Conservation (phyloP, 92 coral and sea anemone genomes). For the Galaxea fascicularis region DNA sequence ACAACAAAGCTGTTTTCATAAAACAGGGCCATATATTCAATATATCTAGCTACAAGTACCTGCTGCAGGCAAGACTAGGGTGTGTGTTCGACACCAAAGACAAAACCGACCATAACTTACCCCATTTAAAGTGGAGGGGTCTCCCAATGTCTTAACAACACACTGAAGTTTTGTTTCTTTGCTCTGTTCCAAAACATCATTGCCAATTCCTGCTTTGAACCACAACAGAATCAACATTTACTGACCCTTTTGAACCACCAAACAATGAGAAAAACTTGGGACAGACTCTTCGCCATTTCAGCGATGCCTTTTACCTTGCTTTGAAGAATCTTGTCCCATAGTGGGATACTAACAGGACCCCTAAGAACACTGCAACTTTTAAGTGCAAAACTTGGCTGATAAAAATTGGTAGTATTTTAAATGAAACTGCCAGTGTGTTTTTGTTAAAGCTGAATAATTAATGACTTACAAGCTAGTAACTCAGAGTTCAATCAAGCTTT, state of each 20-base stretch:
- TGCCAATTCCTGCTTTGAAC: conserved; percentile 79
- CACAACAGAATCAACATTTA: conserved; percentile 53
- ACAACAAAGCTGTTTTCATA: not conserved
- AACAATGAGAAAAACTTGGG: conserved; percentile 39
- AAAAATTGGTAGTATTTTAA: conserved; percentile 1
- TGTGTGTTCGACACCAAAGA: not conserved
- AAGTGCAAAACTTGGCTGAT: not conserved
- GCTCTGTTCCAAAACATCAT: conserved; percentile 84
- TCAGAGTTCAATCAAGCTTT: not conserved
- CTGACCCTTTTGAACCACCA: conserved; percentile 48
- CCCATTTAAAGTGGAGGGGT: conserved; percentile 51
- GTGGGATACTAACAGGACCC: conserved; percentile 31
- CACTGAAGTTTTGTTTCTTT: conserved; percentile 96
- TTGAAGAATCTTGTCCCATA: conserved; percentile 96
- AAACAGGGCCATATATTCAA: not conserved
- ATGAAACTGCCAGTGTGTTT: conserved; percentile 35
- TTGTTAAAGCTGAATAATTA: conserved; percentile 59
- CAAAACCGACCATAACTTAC: conserved; percentile 60
- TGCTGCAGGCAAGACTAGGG: conserved; percentile 9
- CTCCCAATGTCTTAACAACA: conserved; percentile 75
- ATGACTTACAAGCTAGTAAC: conserved; percentile 38
- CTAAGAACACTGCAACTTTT: not conserved
- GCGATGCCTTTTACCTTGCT: conserved; percentile 70
- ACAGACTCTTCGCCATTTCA: conserved; percentile 27
- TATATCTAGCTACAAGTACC: conserved; percentile 19